A percentile compares a stretch with the other conserved stretches of the same genome.
Evolutionary conservation across 2,113 vertebrate genomes (phyloP).

Genomic region (Rhinoderma darwinii): DNA sequence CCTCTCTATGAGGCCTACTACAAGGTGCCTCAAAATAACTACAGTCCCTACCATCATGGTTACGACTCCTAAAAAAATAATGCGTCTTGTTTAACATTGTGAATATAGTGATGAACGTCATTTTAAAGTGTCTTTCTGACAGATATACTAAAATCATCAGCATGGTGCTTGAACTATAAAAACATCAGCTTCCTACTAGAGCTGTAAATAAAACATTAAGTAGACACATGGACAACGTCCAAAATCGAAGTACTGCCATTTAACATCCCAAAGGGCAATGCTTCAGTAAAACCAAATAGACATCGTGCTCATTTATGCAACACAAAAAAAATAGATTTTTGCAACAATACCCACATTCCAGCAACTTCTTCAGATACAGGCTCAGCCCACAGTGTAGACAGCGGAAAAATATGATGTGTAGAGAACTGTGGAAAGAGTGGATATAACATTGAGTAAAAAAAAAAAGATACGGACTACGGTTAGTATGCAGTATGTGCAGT

Average conservation of each 20-base stretch:
- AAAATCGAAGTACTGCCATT: constrained; percentile 16
- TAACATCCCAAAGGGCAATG: not conserved
- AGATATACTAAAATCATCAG: not conserved
- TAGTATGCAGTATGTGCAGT: not conserved
- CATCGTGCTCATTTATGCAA: not conserved
- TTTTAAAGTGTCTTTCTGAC: not conserved
- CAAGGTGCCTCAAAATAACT: no score
- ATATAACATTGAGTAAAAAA: not conserved
- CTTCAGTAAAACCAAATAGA: not conserved
- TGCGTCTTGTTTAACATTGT: not conserved
- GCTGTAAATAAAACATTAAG: constrained; percentile 10
- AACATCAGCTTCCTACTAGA: not conserved
- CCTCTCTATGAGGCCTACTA: no score
- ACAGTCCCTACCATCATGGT: no score
- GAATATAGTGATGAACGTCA: not conserved
- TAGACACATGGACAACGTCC: constrained; percentile 6
- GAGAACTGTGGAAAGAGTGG: constrained; percentile 83
- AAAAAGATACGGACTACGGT: not conserved
- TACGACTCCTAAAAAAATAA: no score
- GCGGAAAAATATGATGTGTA: constrained; percentile 93
- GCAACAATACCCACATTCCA: constrained; percentile 81
- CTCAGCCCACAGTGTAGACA: constrained; percentile 95
- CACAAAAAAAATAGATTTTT: constrained; percentile 19
- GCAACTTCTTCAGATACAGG: constrained; percentile 87
- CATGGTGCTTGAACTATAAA: not conserved